Evolutionary conservation across 2,113 vertebrate genomes (phyloP), one percentile per base, ranked within the genome.

Genomic region (Terrapene triunguis): DNA sequence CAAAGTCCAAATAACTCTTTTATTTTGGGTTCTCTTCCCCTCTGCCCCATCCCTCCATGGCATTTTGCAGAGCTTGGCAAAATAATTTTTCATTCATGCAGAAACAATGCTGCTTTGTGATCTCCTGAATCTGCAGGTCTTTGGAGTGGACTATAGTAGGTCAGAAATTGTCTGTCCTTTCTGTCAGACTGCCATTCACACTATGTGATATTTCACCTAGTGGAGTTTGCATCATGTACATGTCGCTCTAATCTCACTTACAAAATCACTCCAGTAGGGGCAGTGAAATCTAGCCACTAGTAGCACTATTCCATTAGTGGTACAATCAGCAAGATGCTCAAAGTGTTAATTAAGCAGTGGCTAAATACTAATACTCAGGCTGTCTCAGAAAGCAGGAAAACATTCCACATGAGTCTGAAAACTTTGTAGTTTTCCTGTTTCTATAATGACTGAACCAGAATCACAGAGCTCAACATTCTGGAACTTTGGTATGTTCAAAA

Each of bases 51-150:
- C 35, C 94, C 95, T 96, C 96, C 95, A 95, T 80, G 93, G 94
- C 94, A 87, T 74, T 94, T 90, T 95, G 97, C 95, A 97, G 96
- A 97, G 96, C 96, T 89, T 95, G 82, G 87, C 96, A 95, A 96
- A 96, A 96, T 95, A 96, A 97, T 97, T 97, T 96, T 94, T 94
- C 89, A 93, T 95, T 95, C 89, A 94, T 87, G 93, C 89, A 97
- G 96, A 95, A 96, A 97, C 97, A 97, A 96, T 96, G 96, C 96
- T 96, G 95, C 95, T 96, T 97, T 97, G 97, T 97, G 96, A 97
- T 96, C 93, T 97, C 89, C 96, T 94, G 96, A 97, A 97, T 97
- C 96, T 95, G 95, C 97, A 92, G 93, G 92, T 89, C 96, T 96
- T 94, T 93, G 89, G 96, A 96, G 96, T 97, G 91, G 88, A 97